Evolutionary conservation across 2,113 vertebrate genomes (phyloP).

Genomic region (Cyanoramphus novaezelandiae): DNA sequence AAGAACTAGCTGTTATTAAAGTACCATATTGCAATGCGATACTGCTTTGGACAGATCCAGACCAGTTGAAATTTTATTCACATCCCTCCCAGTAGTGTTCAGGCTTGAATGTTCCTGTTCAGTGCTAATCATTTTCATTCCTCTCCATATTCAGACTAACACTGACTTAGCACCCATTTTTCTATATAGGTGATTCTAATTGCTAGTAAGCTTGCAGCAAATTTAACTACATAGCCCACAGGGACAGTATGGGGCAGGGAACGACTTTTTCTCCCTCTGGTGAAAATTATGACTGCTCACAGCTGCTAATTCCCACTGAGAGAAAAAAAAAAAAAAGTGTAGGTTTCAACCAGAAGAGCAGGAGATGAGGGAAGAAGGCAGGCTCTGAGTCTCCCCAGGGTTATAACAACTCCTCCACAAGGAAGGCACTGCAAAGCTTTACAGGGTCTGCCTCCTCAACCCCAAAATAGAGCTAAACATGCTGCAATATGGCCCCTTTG

Average conservation of each 20-base stretch:
- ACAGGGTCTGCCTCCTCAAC: background rate
- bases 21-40: accelerated
- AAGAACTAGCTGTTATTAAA: background rate
- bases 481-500: background rate
- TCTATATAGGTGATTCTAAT: background rate
- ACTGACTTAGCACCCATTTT: background rate
- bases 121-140: background rate
- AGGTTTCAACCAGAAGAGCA: background rate
- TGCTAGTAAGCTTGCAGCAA: background rate
- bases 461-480: background rate
- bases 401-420: background rate
- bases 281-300: background rate
- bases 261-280: background rate
- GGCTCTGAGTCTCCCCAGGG: background rate
- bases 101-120: background rate
- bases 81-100: background rate
- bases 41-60: background rate
- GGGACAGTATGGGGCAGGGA: background rate
- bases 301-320: background rate
- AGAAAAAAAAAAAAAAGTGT: background rate
- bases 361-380: background rate
- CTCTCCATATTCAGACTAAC: background rate
- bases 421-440: background rate
- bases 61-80: background rate
- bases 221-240: background rate